Percentiles rank a stretch among this genome's conserved stretches.
These are phyloP conservation scores for Mesembrinibis cayennensis DNA, from an alignment of 2,113 vertebrate genomes.

Conservation along the genomic window DNA sequence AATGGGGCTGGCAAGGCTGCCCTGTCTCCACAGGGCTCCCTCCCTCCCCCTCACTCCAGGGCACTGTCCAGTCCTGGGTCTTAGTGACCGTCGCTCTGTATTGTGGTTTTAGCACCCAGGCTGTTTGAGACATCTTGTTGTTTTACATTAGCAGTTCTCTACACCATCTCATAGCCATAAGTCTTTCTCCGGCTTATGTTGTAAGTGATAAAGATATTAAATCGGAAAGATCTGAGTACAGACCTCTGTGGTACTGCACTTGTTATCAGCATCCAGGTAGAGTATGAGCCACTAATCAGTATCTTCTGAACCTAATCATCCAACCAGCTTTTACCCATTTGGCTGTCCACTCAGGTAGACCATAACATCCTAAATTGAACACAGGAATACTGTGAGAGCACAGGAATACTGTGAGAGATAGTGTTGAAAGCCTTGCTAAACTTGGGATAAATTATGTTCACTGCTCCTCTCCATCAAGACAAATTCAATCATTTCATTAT, in stretches of 20 bases:
- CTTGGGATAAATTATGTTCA: background rate
- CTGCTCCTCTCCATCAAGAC: background rate
- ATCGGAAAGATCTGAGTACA: accelerated
- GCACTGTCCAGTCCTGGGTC: no score
- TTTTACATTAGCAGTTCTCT: no score
- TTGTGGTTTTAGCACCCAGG: no score
- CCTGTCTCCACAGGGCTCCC: no score
- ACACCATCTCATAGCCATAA: background rate
- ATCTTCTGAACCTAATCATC: background rate
- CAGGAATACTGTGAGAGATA: background rate
- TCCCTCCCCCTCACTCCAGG: no score
- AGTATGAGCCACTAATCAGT: background rate
- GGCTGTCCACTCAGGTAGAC: background rate
- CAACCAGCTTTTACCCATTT: background rate
- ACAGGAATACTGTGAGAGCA: background rate
- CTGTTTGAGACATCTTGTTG: no score
- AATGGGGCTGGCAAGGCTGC: no score
- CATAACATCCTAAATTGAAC: background rate
- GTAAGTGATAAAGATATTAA: background rate
- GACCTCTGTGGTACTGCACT: background rate
- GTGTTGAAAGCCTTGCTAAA: background rate
- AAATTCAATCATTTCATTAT: background rate
- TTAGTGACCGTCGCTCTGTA: no score
- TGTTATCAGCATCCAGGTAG: background rate
- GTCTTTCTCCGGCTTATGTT: background rate